phyloP scores from a whole-genome alignment of 2,113 vertebrate species.

The Alligator sinensis region DNA sequence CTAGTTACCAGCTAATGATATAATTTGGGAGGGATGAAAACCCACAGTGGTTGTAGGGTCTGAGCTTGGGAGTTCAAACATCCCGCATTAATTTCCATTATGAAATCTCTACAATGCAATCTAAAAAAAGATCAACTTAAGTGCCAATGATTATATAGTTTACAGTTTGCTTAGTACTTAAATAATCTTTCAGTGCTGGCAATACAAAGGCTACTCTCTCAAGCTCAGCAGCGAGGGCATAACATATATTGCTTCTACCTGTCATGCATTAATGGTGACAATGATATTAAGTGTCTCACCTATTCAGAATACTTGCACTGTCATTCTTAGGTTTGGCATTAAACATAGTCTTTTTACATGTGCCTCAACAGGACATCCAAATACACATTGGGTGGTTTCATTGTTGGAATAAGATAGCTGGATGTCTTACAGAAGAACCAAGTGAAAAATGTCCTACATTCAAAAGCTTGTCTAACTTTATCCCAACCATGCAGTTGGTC shows the following conservation, averaged over 20 bases:
- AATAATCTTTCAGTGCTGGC: not conserved
- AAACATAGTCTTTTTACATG: not conserved
- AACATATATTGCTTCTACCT: not conserved
- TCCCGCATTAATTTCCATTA: not conserved
- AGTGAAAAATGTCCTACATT: too few relatives aligned
- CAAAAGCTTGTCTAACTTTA: too few relatives aligned
- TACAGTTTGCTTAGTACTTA: conserved; percentile 28
- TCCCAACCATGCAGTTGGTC: too few relatives aligned
- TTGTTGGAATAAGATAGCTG: not conserved
- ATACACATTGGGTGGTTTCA: too few relatives aligned
- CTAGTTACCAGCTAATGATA: not conserved
- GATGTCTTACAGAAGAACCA: not conserved
- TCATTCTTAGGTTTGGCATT: not conserved
- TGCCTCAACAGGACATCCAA: not conserved
- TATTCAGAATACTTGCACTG: not conserved
- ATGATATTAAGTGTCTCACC: not conserved
- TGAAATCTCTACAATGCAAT: not conserved
- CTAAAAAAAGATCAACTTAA: not conserved
- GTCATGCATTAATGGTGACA: not conserved
- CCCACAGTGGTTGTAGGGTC: not conserved
- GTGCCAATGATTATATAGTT: not conserved
- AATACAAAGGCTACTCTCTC: not conserved
- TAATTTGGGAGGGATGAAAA: not conserved
- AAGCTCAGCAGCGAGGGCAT: not conserved
- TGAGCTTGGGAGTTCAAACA: not conserved